Percentiles rank a stretch among this genome's conserved stretches.
These are phyloP conservation scores for Drosophila biarmipes DNA, from an alignment of 1,140 invertebrate species.

Conservation along the genomic window DNA sequence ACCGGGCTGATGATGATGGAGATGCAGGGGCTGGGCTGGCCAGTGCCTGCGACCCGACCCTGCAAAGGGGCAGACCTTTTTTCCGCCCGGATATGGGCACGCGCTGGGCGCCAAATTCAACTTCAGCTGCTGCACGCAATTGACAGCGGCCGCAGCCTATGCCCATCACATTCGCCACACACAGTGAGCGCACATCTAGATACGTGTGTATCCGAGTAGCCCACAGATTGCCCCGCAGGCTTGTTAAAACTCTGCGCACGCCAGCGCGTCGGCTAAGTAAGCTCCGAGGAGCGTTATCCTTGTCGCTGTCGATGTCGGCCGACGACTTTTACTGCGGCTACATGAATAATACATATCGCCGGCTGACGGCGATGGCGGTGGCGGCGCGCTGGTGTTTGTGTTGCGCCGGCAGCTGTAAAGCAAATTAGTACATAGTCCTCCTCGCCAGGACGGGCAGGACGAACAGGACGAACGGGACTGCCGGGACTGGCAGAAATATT, in stretches of 20 bases:
- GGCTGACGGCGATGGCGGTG: constrained; percentile 4
- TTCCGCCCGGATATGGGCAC: neutral
- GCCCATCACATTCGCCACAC: constrained; percentile 1
- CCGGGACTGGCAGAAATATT: constrained; percentile 47
- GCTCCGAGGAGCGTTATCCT: constrained; percentile 60
- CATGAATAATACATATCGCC: constrained; percentile 71
- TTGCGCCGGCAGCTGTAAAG: constrained; percentile 60
- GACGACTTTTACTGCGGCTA: constrained; percentile 75
- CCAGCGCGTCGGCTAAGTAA: constrained; percentile 68
- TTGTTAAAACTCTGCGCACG: constrained; percentile 79
- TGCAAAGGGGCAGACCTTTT: constrained; percentile 7
- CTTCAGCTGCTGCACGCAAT: constrained; percentile 45
- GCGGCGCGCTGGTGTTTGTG: constrained; percentile 35
- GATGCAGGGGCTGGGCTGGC: constrained; percentile 15
- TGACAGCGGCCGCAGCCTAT: constrained; percentile 28
- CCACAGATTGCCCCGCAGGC: constrained; percentile 21
- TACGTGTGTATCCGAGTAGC: constrained; percentile 15
- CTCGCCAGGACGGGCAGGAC: constrained; percentile 24
- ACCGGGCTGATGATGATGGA: constrained; percentile 16
- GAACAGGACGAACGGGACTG: constrained; percentile 23
- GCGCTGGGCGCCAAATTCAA: constrained; percentile 5
- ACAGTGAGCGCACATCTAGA: neutral
- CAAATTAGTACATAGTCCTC: constrained; percentile 67
- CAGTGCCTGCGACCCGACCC: no score
- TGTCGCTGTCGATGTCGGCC: constrained; percentile 19